These are phyloP conservation scores for Phasianus colchicus DNA, from an alignment of 2,113 vertebrate species.

Conservation along the genomic window DNA sequence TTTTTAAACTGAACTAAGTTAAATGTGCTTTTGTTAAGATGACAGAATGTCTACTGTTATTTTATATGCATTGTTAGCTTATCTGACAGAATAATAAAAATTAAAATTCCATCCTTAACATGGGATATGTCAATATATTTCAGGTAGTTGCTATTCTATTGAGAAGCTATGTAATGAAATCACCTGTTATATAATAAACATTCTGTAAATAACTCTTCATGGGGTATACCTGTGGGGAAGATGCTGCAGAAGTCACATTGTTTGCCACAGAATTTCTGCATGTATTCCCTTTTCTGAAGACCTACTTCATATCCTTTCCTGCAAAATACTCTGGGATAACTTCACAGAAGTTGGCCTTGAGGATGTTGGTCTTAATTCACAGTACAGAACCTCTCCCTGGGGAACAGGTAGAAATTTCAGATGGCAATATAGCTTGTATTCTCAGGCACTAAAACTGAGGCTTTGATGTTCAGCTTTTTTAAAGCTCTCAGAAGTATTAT, in stretches of 20 bases:
- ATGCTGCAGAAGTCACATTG: neutral
- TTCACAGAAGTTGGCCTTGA: neutral
- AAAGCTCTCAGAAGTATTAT: conserved; percentile 3
- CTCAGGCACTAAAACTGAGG: neutral
- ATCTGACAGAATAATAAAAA: neutral
- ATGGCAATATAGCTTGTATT: neutral
- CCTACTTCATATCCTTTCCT: neutral
- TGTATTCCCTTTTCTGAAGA: neutral
- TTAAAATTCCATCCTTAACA: neutral
- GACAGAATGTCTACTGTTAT: neutral
- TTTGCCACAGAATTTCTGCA: neutral
- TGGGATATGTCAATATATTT: neutral
- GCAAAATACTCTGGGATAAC: neutral
- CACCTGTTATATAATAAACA: neutral
- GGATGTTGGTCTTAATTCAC: neutral
- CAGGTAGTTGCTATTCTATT: neutral
- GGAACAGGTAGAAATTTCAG: neutral
- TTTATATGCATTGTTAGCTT: neutral
- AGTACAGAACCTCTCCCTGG: neutral
- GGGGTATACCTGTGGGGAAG: neutral
- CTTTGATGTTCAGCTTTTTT: neutral
- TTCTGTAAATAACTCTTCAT: neutral
- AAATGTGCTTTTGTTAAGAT: neutral
- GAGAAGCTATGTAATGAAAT: neutral
- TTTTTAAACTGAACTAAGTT: neutral